Conservation (phyloP, 2,888 invertebrate genomes). For the Patella ulyssiponensis region DNA sequence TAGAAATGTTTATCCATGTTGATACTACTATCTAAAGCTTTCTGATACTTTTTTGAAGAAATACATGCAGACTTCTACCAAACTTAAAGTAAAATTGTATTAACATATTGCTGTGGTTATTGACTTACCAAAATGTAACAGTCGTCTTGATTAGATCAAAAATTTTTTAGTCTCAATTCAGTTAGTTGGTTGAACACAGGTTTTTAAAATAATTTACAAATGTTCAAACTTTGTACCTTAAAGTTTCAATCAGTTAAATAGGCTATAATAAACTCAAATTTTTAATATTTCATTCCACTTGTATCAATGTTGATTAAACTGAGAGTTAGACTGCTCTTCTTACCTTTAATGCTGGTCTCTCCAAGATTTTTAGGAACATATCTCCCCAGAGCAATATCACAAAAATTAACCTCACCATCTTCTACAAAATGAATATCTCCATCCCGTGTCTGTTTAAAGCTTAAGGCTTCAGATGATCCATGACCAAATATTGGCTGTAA, state of each 20-base stretch:
- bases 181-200: not conserved
- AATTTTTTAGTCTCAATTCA: not conserved
- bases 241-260: not conserved
- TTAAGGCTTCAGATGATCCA: slow-evolving; percentile 58
- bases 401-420: slow-evolving; percentile 64
- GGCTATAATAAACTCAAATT: not conserved
- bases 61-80: too few species aligned
- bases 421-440: slow-evolving; percentile 67
- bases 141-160: not conserved
- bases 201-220: not conserved
- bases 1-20: too few species aligned
- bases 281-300: not conserved
- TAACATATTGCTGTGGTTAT: not conserved
- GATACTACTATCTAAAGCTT: too few species aligned
- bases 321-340: not conserved
- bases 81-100: too few species aligned
- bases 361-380: slow-evolving; percentile 61
- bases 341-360: slow-evolving; percentile 66
- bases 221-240: not conserved
- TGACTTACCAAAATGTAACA: not conserved
- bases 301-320: too few species aligned
- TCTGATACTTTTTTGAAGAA: too few species aligned
- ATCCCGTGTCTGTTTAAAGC: slow-evolving; percentile 65
- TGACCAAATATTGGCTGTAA: slow-evolving; percentile 68
- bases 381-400: slow-evolving; percentile 54